Percentiles rank a stretch among this genome's conserved stretches.
Conservation (phyloP, 2,797 vertebrate species). For the Catharus ustulatus region DNA sequence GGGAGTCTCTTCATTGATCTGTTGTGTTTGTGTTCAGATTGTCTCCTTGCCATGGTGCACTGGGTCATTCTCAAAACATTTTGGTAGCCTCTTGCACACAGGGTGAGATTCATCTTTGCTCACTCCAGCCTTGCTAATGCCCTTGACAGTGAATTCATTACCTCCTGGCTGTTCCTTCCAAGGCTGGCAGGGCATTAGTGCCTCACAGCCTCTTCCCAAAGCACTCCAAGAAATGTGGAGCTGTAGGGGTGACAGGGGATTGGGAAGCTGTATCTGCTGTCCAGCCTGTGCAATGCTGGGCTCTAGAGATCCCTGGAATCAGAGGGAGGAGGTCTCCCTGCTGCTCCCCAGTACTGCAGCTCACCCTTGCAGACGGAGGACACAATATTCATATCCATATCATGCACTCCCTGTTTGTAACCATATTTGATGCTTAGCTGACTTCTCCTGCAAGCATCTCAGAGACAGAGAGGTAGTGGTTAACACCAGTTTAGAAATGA, state of each 20-base stretch:
- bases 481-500: neutral
- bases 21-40: rapidly evolving
- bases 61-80: neutral
- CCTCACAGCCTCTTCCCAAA: neutral
- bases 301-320: neutral
- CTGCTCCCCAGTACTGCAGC: neutral
- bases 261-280: neutral
- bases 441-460: rapidly evolving
- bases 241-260: neutral
- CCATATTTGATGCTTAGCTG: neutral
- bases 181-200: neutral
- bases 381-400: neutral
- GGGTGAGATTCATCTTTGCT: neutral
- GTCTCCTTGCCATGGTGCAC: neutral
- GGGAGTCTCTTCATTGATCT: neutral
- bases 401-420: neutral
- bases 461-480: neutral
- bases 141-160: neutral
- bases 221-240: neutral
- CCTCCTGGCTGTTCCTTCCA: neutral
- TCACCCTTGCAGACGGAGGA: neutral
- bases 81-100: neutral
- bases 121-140: neutral
- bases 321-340: neutral
- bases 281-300: rapidly evolving